phyloP scores from a whole-genome alignment of 2,888 invertebrate genomes.

The Listrodromus nycthemerus region DNA sequence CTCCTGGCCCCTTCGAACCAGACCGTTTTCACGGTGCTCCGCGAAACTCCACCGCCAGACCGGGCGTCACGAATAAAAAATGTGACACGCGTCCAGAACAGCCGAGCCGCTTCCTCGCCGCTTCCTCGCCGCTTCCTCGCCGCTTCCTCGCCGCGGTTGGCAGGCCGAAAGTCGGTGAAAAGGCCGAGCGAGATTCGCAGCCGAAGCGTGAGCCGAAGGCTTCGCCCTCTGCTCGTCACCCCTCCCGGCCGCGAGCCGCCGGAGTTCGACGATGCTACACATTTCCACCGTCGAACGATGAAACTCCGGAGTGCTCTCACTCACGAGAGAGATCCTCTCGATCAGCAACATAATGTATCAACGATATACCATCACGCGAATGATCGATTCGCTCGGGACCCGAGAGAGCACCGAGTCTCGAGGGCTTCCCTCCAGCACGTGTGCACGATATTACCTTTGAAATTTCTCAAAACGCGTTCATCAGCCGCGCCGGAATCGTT shows the following conservation, averaged over 20 bases:
- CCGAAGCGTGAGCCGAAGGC: conserved; percentile 11
- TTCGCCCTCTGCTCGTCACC: neutral
- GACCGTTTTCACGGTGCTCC: conserved; percentile 12
- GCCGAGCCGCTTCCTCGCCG: conserved; percentile 30
- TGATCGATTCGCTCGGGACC: conserved; percentile 20
- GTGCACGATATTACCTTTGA: neutral
- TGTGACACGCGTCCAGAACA: conserved; percentile 67
- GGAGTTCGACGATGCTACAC: neutral
- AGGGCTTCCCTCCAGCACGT: neutral
- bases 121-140: no score
- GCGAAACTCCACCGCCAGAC: conserved; percentile 16
- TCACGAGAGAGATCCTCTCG: neutral
- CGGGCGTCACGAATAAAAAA: conserved; percentile 62
- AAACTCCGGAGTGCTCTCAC: conserved; percentile 19
- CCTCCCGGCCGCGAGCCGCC: neutral
- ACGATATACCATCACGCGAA: neutral
- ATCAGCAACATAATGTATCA: conserved; percentile 23
- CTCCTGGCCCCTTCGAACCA: conserved; percentile 13
- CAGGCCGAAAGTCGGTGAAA: conserved; percentile 51
- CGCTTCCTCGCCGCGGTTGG: conserved; percentile 23
- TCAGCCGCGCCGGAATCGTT: neutral
- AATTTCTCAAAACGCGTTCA: conserved; percentile 11
- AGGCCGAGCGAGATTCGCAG: conserved; percentile 37
- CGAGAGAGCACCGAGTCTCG: neutral
- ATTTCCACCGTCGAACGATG: conserved; percentile 1